phyloP scores from a whole-genome alignment of 1,140 invertebrate species.

The Drosophila erecta region DNA sequence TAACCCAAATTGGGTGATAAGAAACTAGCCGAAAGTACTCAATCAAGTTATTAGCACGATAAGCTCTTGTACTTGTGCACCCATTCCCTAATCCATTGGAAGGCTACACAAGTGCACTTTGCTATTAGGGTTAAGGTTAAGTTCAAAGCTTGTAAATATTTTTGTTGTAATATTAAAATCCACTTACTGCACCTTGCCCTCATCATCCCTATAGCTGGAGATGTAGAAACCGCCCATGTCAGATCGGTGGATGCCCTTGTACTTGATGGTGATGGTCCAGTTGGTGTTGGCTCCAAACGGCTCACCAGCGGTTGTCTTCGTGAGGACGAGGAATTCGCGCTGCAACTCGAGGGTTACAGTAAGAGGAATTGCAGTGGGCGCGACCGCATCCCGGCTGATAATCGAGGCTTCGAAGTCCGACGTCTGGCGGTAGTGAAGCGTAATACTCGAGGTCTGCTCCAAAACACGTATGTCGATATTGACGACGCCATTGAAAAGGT shows the following conservation, averaged over 20 bases:
- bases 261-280: constrained; percentile 85
- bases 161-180: background rate
- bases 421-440: constrained; percentile 85
- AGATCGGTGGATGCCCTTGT: constrained; percentile 85
- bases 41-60: constrained; percentile 10
- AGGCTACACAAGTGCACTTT: background rate
- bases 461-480: constrained; percentile 85
- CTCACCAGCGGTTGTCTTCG: constrained; percentile 48
- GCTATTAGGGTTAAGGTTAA: background rate
- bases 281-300: constrained; percentile 79
- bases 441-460: constrained; percentile 80
- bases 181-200: constrained; percentile 86
- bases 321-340: constrained; percentile 72
- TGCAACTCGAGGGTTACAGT: background rate
- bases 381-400: constrained; percentile 22
- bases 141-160: too few species aligned
- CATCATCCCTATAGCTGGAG: constrained; percentile 88
- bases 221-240: constrained; percentile 92
- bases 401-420: constrained; percentile 50
- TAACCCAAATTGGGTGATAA: constrained; percentile 13
- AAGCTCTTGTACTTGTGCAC: background rate
- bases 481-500: constrained; percentile 86
- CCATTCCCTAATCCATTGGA: background rate
- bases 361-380: constrained; percentile 12
- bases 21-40: background rate